Evolutionary conservation across 2,797 vertebrate species (phyloP), one percentile per base, ranked within the genome.

Genomic region (Anas flavirostris): DNA sequence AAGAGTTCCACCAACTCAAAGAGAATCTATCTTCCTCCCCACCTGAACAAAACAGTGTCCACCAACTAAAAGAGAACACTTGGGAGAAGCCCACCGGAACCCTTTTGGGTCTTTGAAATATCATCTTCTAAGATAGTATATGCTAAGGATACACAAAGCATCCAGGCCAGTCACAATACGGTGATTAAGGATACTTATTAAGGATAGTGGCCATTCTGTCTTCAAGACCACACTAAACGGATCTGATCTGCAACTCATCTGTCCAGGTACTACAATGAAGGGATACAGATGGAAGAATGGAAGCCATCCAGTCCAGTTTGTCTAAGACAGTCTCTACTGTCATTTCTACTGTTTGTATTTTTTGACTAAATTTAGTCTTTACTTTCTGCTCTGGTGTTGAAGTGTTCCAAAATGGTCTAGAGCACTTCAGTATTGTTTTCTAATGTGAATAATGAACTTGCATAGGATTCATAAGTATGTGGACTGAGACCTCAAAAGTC

Each of bases 211-310:
- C 16, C 8, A 9, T n/a, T 21, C 21, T 46, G 4, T 25, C 75
- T 73, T 82, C 33, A 69, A 46, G 55, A 64, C 17, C 15, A 29
- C 12, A 10, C 1, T 14, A n/a, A 33, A 6, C 0, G 0, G 9
- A n/a, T 77, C 48, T 37, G 46, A 3, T 22, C 29, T 67, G 21
- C 5, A 69, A 4, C 2, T 0, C 3, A 43, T 84, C 13, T 63
- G 26, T 50, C 23, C 16, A 60, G 67, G 35, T 0, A 0, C 14
- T 74, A 8, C 12, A 67, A 14, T 43, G 18, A 82, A 69, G 5
- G 4, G 14, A 16, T 18, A 18, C 10, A 39, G 84, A 29, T 1
- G 1, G 23, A 82, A 85, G 14, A 13, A 63, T 6, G 64, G 43
- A 88, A 85, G 5, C 2, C 26, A 52, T 29, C 29, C 3, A 5